Conservation (phyloP, 2,888 invertebrate genomes). For the Altica lythri region DNA sequence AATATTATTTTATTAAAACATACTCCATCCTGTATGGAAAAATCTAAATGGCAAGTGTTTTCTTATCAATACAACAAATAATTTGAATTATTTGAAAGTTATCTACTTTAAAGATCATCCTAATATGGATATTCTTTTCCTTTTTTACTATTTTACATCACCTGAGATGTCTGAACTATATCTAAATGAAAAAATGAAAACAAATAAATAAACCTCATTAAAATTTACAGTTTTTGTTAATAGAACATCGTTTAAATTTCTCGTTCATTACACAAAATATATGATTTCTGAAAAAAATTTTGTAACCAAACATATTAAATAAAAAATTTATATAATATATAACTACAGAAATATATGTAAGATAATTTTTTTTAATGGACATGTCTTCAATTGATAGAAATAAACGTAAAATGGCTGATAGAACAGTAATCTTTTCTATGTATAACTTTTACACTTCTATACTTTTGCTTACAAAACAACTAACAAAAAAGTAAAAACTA, state of each 20-base stretch:
- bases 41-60: slow-evolving; percentile 20
- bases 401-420: no score
- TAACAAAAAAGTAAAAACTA: background rate
- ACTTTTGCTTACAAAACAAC: no score
- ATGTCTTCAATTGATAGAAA: background rate
- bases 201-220: slow-evolving; percentile 26
- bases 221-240: background rate
- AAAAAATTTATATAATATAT: no score
- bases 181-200: slow-evolving; percentile 24
- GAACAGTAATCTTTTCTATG: no score
- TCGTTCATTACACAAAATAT: background rate
- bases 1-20: background rate
- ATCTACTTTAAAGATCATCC: slow-evolving; percentile 30
- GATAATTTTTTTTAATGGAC: background rate
- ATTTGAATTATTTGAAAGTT: slow-evolving; percentile 3
- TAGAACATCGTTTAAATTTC: background rate
- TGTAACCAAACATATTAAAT: no score
- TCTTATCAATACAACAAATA: slow-evolving; percentile 6
- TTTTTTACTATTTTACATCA: slow-evolving; percentile 40
- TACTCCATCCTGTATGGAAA: background rate
- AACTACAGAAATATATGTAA: background rate
- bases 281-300: no score
- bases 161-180: slow-evolving; percentile 41
- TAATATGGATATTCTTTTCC: slow-evolving; percentile 34
- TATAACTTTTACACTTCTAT: no score